phyloP scores from a whole-genome alignment of 2,888 invertebrate genomes.

The Mimumesa dahlbomi region DNA sequence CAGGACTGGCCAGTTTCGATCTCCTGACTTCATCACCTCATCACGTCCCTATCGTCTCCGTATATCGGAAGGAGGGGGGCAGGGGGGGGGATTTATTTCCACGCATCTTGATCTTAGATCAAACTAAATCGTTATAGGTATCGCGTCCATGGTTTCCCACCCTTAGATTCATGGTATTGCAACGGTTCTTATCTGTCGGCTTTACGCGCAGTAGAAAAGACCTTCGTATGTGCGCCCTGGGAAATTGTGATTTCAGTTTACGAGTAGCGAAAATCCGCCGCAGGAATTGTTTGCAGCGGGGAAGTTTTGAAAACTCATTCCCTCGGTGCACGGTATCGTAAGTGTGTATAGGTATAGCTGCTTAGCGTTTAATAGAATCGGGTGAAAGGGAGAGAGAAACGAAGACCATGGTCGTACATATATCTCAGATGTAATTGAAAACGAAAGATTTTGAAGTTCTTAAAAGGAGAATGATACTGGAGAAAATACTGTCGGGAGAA shows the following conservation, averaged over 20 bases:
- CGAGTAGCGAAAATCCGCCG: slow-evolving; percentile 4
- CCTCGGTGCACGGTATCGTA: neutral
- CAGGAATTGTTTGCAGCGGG: slow-evolving; percentile 29
- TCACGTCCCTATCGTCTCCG: slow-evolving; percentile 54
- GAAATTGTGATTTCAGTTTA: slow-evolving; percentile 12
- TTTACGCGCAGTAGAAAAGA: slow-evolving; percentile 1
- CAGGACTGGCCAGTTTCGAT: slow-evolving; percentile 60
- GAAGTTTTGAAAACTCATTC: neutral
- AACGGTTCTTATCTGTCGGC: slow-evolving; percentile 14
- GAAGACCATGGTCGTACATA: too few species aligned
- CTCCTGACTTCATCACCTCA: slow-evolving; percentile 53
- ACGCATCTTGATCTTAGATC: slow-evolving; percentile 39
- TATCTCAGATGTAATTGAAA: too few species aligned
- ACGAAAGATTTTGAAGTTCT: too few species aligned
- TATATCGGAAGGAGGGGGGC: slow-evolving; percentile 6
- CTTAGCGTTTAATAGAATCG: too few species aligned
- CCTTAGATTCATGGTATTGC: slow-evolving; percentile 35
- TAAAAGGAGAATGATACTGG: too few species aligned
- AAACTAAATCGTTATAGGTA: slow-evolving; percentile 28
- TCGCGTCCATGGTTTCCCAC: slow-evolving; percentile 18
- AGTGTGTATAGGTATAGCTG: too few species aligned
- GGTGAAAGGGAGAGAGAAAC: too few species aligned
- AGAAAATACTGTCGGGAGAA: too few species aligned
- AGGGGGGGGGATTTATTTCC: slow-evolving; percentile 25
- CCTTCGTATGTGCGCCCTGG: slow-evolving; percentile 11